Percentiles rank a stretch among this genome's conserved stretches.
Evolutionary conservation across 2,888 invertebrate genomes (phyloP).

Genomic region (Steinernema scapterisci): DNA sequence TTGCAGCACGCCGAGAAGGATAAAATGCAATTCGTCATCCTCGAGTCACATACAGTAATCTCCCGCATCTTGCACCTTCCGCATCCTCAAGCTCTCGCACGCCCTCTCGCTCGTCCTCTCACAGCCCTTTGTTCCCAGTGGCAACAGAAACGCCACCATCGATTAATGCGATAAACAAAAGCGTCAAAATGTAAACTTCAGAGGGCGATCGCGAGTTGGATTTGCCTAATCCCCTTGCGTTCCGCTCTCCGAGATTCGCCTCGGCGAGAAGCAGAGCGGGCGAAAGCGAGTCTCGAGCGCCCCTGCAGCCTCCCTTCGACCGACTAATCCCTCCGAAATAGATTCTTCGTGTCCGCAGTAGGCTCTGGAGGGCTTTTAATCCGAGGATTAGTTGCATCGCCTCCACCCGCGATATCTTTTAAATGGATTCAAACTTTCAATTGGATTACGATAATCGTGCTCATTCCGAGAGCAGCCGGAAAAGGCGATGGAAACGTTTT

Average conservation of each 20-base stretch:
- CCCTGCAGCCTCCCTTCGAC: neutral
- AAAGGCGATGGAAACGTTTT: neutral
- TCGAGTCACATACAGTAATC: neutral
- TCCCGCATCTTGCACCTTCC: neutral
- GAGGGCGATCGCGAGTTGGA: conserved; percentile 23
- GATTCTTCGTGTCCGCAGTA: conserved; percentile 28
- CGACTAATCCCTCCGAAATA: conserved; percentile 28
- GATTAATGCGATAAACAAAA: conserved; percentile 29
- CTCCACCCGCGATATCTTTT: conserved; percentile 3
- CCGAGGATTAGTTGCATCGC: conserved; percentile 29
- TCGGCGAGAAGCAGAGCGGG: neutral
- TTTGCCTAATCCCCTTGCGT: conserved; percentile 21
- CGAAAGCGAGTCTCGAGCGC: neutral
- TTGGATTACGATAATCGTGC: conserved; percentile 26
- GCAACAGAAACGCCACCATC: neutral
- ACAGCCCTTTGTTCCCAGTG: no score
- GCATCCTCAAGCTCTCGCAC: neutral
- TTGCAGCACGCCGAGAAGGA: conserved; percentile 1
- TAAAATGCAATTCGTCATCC: conserved; percentile 16
- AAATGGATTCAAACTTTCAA: conserved; percentile 30
- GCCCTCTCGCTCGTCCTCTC: neutral
- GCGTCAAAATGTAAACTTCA: conserved; percentile 24
- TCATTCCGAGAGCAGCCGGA: neutral
- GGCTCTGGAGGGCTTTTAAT: conserved; percentile 25
- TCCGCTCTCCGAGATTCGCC: neutral